These are phyloP conservation scores for Anomalospiza imberbis DNA, from an alignment of 2,797 vertebrate genomes.

Conservation along the genomic window DNA sequence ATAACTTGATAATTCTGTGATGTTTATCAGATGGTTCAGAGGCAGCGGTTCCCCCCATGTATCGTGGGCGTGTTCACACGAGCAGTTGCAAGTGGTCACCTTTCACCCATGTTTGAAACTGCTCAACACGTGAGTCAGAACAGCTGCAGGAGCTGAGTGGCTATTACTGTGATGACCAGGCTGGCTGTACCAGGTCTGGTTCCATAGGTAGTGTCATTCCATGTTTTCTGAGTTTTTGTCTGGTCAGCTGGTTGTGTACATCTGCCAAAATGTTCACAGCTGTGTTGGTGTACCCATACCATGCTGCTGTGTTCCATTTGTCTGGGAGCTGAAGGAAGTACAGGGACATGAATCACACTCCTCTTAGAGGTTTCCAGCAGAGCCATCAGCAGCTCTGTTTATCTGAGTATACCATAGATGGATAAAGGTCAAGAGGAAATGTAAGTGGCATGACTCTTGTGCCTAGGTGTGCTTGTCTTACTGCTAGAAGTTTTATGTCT, in stretches of 20 bases:
- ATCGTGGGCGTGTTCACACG: background rate
- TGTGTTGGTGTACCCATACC: background rate
- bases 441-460: background rate
- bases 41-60: background rate
- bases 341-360: background rate
- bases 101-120: background rate
- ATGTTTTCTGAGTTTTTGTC: background rate
- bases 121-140: background rate
- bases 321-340: background rate
- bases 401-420: background rate
- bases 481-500: background rate
- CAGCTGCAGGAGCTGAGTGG: background rate
- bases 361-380: background rate
- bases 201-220: background rate
- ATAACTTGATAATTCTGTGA: background rate
- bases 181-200: background rate
- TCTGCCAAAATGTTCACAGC: background rate
- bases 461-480: background rate
- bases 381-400: background rate
- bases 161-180: background rate
- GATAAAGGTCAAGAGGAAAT: background rate
- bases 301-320: background rate
- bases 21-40: background rate
- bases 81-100: accelerated
- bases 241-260: background rate